Conservation (phyloP, 2,888 invertebrate species). For the Latrodectus elegans region DNA sequence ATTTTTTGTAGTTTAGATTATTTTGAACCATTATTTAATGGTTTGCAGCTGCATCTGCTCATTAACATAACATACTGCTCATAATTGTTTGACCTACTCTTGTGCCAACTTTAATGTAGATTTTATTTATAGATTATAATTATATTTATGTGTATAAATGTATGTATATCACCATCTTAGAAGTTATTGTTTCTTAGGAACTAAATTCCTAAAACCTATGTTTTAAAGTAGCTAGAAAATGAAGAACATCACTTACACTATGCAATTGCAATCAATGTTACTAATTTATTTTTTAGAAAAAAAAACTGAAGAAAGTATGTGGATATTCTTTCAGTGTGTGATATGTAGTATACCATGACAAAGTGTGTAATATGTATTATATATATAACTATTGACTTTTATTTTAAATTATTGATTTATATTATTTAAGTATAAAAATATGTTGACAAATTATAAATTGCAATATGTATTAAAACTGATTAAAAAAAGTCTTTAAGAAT, state of each 20-base stretch:
- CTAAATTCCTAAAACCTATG: no score
- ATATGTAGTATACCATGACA: slow-evolving; percentile 35
- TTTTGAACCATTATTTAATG: not conserved
- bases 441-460: slow-evolving; percentile 3
- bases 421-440: not conserved
- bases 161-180: no score
- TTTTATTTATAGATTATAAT: not conserved
- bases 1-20: not conserved
- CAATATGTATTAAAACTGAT: not conserved
- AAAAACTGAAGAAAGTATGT: no score
- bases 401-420: not conserved
- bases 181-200: no score
- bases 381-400: not conserved
- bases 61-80: not conserved
- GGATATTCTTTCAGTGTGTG: not conserved
- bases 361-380: slow-evolving; percentile 10
- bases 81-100: not conserved
- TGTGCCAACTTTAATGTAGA: slow-evolving; percentile 47
- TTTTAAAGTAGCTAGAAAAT: no score
- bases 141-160: no score
- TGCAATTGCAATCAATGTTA: no score
- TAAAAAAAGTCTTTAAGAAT: not conserved
- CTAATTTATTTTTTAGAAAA: no score
- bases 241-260: no score
- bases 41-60: slow-evolving; percentile 1